Percentiles rank a stretch among this genome's conserved stretches.
phyloP scores from a whole-genome alignment of 2,113 vertebrate genomes.

The Otus sunia region DNA sequence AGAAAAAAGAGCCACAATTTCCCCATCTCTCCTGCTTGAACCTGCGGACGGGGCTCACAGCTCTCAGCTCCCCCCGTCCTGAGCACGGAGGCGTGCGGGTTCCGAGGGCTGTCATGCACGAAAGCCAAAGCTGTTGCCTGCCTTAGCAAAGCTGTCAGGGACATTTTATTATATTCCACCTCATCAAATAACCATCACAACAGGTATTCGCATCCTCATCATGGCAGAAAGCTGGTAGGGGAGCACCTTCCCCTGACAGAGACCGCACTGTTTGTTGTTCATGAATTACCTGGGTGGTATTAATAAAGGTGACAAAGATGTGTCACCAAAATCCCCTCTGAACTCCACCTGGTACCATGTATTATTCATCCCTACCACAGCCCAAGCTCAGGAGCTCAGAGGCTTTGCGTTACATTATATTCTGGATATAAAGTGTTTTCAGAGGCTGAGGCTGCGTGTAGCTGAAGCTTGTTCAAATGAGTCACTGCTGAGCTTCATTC shows the following conservation, averaged over 20 bases:
- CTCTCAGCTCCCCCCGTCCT: neutral
- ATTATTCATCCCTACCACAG: neutral
- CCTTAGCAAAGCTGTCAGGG: conserved; percentile 9
- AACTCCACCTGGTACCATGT: neutral
- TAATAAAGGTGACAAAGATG: neutral
- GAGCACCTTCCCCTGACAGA: neutral
- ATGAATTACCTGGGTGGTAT: neutral
- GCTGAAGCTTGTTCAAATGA: conserved; percentile 9
- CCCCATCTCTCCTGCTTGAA: neutral
- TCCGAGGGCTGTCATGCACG: neutral
- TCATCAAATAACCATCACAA: neutral
- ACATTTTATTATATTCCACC: neutral
- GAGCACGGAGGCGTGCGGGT: neutral
- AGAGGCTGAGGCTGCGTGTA: neutral
- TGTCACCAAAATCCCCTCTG: neutral
- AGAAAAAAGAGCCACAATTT: neutral
- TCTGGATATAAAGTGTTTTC: neutral
- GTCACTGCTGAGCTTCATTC: conserved; percentile 18
- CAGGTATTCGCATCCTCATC: neutral
- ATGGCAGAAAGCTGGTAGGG: neutral
- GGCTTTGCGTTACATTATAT: neutral
- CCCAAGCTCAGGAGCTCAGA: neutral
- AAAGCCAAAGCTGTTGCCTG: conserved; percentile 22
- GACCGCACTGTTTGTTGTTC: neutral
- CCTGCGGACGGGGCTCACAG: neutral